phyloP scores from a whole-genome alignment of 2,113 vertebrate genomes.

The Heterochromis multidens region DNA sequence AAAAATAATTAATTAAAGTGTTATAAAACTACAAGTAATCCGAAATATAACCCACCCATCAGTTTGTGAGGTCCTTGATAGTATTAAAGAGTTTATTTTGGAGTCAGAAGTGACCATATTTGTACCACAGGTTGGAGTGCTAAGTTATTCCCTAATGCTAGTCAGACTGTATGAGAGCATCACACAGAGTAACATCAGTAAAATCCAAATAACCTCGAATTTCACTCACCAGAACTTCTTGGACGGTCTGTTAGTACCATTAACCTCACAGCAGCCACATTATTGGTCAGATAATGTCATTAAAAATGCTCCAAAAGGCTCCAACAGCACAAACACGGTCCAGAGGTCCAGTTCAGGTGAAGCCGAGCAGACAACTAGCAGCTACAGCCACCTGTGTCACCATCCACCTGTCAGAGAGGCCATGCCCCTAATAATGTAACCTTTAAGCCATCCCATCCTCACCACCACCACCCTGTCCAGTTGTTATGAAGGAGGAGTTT shows the following conservation, averaged over 20 bases:
- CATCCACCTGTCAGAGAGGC: too few relatives aligned
- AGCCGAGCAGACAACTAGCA: not conserved
- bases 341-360: not conserved
- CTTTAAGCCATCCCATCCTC: not conserved
- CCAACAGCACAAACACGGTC: not conserved
- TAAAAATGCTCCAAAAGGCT: not conserved
- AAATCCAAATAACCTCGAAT: not conserved
- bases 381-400: not conserved
- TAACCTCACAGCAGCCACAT: too few relatives aligned
- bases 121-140: not conserved
- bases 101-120: not conserved
- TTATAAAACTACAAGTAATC: too few relatives aligned
- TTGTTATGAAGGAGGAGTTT: not conserved
- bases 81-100: not conserved
- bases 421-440: too few relatives aligned
- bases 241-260: too few relatives aligned
- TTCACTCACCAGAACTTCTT: not conserved
- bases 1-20: too few relatives aligned
- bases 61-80: too few relatives aligned
- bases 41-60: too few relatives aligned
- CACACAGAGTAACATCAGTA: too few relatives aligned
- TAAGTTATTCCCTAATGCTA: not conserved
- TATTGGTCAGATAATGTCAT: not conserved
- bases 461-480: not conserved
- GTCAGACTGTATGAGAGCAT: too few relatives aligned